phyloP scores from a whole-genome alignment of 2,797 vertebrate genomes.

The Chrosomus eos region DNA sequence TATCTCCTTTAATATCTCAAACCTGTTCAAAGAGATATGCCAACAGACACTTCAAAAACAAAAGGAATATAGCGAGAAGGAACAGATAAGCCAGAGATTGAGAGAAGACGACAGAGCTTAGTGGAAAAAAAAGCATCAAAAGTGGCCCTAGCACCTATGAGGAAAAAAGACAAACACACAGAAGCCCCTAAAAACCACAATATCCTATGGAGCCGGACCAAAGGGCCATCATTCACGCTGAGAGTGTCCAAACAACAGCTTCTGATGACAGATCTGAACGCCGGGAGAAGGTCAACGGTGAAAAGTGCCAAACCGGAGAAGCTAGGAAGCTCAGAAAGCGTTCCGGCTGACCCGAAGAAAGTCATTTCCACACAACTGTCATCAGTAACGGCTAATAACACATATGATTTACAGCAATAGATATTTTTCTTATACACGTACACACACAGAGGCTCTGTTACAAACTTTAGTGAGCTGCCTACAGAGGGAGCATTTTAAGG shows the following conservation, averaged over 20 bases:
- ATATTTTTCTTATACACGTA: neutral
- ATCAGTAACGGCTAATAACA: neutral
- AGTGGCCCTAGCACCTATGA: constrained; percentile 26
- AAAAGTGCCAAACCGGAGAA: constrained; percentile 4
- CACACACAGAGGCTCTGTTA: neutral
- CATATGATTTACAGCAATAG: neutral
- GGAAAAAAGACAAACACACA: constrained; percentile 38
- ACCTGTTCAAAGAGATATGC: constrained; percentile 46
- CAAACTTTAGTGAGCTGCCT: neutral
- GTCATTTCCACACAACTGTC: neutral
- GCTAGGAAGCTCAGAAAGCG: neutral
- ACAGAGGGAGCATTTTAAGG: neutral
- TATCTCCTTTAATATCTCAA: constrained; percentile 33
- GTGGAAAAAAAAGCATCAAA: constrained; percentile 21
- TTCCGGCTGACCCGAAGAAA: neutral
- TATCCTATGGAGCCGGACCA: constrained; percentile 31
- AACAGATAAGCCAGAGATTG: constrained; percentile 48
- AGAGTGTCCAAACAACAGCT: constrained; percentile 24
- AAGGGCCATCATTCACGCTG: neutral
- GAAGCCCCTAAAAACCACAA: constrained; percentile 47
- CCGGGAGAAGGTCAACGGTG: neutral
- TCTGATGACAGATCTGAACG: constrained; percentile 20
- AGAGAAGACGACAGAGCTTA: constrained; percentile 44
- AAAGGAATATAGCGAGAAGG: neutral
- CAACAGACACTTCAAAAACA: constrained; percentile 28